Evolutionary conservation across 1,140 invertebrate species (phyloP).

Genomic region (Drosophila tani): DNA sequence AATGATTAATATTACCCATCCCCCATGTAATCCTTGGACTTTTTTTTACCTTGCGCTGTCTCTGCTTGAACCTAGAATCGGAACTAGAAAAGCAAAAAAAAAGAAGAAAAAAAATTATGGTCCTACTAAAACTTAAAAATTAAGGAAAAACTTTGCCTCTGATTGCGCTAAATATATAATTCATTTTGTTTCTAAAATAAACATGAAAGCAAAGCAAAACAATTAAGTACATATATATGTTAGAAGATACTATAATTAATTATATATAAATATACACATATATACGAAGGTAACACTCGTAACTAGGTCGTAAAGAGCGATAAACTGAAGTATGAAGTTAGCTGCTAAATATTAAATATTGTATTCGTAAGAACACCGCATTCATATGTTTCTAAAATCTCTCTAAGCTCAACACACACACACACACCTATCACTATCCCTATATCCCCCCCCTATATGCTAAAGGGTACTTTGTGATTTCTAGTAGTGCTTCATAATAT

Average conservation of each 20-base stretch:
- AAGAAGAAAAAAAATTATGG: background rate
- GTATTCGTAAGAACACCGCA: slow-evolving; percentile 10
- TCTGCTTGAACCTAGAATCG: slow-evolving; percentile 33
- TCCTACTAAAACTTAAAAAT: slow-evolving; percentile 26
- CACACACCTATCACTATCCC: background rate
- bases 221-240: background rate
- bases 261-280: slow-evolving; percentile 20
- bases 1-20: too few relatives aligned
- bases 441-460: slow-evolving; percentile 7
- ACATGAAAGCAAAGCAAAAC: slow-evolving; percentile 58
- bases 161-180: slow-evolving; percentile 62
- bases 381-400: slow-evolving; percentile 37
- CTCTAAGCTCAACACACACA: slow-evolving; percentile 25
- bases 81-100: slow-evolving; percentile 2
- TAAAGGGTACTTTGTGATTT: slow-evolving; percentile 22
- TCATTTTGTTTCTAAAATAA: slow-evolving; percentile 80
- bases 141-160: slow-evolving; percentile 52
- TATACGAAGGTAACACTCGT: slow-evolving; percentile 31
- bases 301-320: slow-evolving; percentile 50
- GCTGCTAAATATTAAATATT: slow-evolving; percentile 49
- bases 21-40: slow-evolving; percentile 21
- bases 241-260: background rate
- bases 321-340: slow-evolving; percentile 75
- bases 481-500: too few relatives aligned
- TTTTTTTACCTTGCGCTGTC: slow-evolving; percentile 35